Conservation (phyloP, 2,113 vertebrate genomes). For the Dolichotis patagonum region DNA sequence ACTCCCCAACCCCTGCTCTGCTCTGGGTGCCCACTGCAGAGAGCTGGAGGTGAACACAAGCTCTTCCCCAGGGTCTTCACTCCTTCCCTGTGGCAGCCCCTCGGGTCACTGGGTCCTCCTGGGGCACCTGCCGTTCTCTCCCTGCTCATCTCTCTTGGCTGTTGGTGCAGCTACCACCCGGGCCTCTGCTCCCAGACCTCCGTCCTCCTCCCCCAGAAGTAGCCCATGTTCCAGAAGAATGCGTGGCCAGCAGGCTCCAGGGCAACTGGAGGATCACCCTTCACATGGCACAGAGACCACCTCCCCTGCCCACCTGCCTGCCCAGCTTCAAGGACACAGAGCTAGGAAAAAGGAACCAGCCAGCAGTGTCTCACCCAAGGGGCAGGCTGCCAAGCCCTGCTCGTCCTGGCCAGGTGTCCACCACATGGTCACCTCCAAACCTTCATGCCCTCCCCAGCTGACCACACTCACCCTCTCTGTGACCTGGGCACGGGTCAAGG, state of each 20-base stretch:
- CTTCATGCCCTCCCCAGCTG: neutral
- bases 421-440: neutral
- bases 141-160: fast-evolving
- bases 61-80: too few relatives aligned
- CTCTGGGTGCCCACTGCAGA: neutral
- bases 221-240: too few relatives aligned
- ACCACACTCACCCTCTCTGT: neutral
- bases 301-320: fast-evolving
- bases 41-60: fast-evolving
- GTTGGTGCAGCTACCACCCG: fast-evolving
- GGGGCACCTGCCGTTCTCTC: neutral
- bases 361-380: fast-evolving
- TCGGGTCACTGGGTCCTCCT: fast-evolving
- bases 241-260: fast-evolving
- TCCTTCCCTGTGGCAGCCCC: neutral
- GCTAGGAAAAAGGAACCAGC: too few relatives aligned
- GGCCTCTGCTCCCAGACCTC: neutral
- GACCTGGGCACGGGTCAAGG: fast-evolving
- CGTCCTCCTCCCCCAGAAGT: fast-evolving
- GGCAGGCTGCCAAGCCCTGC: fast-evolving
- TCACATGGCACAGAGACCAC: neutral
- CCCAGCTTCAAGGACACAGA: neutral
- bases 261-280: neutral
- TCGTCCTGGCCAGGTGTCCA: neutral
- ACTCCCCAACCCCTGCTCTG: neutral